phyloP scores from a whole-genome alignment of 2,888 invertebrate species.

The Anoplius nigerrimus region DNA sequence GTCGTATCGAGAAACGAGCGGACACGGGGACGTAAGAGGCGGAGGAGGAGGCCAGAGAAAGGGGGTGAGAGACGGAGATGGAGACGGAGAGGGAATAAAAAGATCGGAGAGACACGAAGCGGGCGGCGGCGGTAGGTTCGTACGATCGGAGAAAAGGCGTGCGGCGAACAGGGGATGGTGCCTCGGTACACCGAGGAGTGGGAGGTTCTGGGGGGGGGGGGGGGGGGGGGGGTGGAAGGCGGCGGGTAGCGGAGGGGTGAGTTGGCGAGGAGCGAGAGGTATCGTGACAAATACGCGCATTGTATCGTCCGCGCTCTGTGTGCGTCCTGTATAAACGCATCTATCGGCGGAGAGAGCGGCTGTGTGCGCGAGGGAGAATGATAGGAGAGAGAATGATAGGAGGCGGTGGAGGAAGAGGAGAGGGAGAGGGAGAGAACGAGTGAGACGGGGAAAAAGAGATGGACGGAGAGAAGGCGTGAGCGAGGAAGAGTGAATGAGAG shows the following conservation, averaged over 20 bases:
- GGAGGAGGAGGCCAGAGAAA: conserved; percentile 8
- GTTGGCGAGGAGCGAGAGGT: conserved; percentile 43
- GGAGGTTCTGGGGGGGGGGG: not conserved
- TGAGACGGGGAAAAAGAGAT: conserved; percentile 15
- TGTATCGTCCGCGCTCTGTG: conserved; percentile 42
- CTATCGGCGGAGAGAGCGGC: conserved; percentile 24
- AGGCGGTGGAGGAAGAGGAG: conserved; percentile 14
- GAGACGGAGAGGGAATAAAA: conserved; percentile 13
- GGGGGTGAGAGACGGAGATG: conserved; percentile 11
- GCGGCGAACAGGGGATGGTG: not conserved
- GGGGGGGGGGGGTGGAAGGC: conserved; percentile 10
- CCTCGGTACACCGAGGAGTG: not conserved
- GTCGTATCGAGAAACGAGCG: not conserved
- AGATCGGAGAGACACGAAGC: conserved; percentile 24
- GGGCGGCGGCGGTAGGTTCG: conserved; percentile 23
- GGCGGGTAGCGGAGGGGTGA: not conserved
- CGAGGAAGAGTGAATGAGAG: conserved; percentile 11
- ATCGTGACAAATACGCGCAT: conserved; percentile 55
- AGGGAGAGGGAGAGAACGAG: conserved; percentile 11
- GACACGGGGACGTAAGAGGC: not conserved
- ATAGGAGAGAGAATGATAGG: conserved; percentile 21
- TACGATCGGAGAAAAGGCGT: conserved; percentile 31
- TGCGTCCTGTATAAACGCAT: conserved; percentile 45
- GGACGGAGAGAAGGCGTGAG: conserved; percentile 31
- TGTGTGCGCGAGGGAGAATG: conserved; percentile 15